phyloP scores from a whole-genome alignment of 2,888 invertebrate species.

The Phasia obesa region DNA sequence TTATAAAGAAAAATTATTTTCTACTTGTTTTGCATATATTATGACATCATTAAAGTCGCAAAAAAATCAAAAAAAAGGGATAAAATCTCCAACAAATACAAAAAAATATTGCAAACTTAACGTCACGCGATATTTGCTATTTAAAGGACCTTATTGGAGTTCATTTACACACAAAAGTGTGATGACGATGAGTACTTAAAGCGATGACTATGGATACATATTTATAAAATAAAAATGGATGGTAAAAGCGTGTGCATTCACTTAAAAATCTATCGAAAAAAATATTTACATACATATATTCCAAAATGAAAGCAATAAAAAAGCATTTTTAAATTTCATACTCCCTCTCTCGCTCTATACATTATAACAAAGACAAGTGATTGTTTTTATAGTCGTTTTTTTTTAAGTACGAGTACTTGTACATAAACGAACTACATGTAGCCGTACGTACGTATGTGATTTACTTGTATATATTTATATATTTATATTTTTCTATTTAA shows the following conservation, averaged over 20 bases:
- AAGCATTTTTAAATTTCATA: slow-evolving; percentile 23
- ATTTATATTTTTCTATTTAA: slow-evolving; percentile 41
- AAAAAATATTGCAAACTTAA: not conserved
- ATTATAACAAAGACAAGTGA: slow-evolving; percentile 34
- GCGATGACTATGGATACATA: slow-evolving; percentile 45
- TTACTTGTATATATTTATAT: slow-evolving; percentile 5
- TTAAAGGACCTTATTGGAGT: slow-evolving; percentile 59
- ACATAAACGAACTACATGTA: no score
- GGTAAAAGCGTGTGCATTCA: slow-evolving; percentile 68
- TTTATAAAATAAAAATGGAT: slow-evolving; percentile 61
- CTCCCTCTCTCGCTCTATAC: not conserved
- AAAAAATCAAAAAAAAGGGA: not conserved
- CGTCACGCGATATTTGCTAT: slow-evolving; percentile 36
- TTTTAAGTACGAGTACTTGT: not conserved
- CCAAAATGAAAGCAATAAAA: slow-evolving; percentile 19
- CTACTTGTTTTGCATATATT: slow-evolving; percentile 15
- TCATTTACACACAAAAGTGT: slow-evolving; percentile 57
- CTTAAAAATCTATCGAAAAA: slow-evolving; percentile 36
- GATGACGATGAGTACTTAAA: slow-evolving; percentile 33
- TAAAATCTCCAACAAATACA: not conserved
- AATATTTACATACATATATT: not conserved
- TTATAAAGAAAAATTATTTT: not conserved
- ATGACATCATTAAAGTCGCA: slow-evolving; percentile 14
- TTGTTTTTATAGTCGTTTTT: slow-evolving; percentile 41
- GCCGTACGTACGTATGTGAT: no score